Percentiles rank a stretch among this genome's conserved stretches.
phyloP scores from a whole-genome alignment of 2,888 invertebrate species.

The Ligdia adustata region DNA sequence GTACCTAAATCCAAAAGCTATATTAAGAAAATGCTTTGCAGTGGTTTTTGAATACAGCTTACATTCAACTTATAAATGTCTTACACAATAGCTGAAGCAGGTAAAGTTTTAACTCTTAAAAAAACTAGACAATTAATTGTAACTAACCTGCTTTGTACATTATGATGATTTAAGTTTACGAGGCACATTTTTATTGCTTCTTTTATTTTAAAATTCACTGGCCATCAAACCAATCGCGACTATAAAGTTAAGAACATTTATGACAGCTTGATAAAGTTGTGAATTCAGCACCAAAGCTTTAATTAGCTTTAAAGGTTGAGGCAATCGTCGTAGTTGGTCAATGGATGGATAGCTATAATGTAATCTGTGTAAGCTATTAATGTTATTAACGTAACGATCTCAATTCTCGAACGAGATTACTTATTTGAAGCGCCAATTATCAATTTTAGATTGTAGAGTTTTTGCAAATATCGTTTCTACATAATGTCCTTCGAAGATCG shows the following conservation, averaged over 20 bases:
- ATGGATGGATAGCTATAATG: slow-evolving; percentile 21
- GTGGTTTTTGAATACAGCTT: too few relatives aligned
- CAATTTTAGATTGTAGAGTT: slow-evolving; percentile 36
- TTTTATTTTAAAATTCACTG: slow-evolving; percentile 15
- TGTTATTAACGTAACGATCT: slow-evolving; percentile 19
- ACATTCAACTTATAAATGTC: too few relatives aligned
- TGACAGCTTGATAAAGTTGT: slow-evolving; percentile 20
- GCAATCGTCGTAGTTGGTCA: slow-evolving; percentile 24
- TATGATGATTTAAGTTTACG: slow-evolving; percentile 12
- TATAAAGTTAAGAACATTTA: slow-evolving; percentile 16
- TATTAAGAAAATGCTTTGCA: too few relatives aligned
- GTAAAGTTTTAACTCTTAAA: too few relatives aligned
- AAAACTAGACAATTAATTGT: background rate
- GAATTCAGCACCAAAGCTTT: slow-evolving; percentile 21
- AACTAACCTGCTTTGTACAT: slow-evolving; percentile 8
- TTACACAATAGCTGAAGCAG: too few relatives aligned
- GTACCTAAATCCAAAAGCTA: too few relatives aligned
- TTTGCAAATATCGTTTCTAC: slow-evolving; percentile 34
- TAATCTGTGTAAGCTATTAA: too few relatives aligned
- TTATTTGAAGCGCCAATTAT: slow-evolving; percentile 49
- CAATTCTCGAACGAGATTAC: slow-evolving; percentile 33
- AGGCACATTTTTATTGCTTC: slow-evolving; percentile 12
- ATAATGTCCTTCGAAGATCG: slow-evolving; percentile 48
- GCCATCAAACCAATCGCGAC: slow-evolving; percentile 20
- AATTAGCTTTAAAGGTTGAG: slow-evolving; percentile 34